Conservation (phyloP, 2,888 invertebrate genomes). For the Drosophila rubida region DNA sequence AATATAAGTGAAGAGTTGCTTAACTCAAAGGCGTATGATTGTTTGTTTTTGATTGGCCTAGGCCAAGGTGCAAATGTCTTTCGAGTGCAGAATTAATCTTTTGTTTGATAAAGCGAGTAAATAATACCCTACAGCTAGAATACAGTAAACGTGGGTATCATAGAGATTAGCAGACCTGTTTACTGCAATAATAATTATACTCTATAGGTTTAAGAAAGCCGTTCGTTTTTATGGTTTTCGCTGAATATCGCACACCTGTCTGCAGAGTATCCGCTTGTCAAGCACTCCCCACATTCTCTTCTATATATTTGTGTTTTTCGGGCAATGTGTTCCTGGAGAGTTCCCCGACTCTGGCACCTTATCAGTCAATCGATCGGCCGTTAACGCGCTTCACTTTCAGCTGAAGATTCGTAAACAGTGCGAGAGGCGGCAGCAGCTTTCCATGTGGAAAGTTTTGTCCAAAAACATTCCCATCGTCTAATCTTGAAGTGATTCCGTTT, state of each 20-base stretch:
- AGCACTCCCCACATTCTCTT: too few species aligned
- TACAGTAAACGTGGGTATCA: neutral
- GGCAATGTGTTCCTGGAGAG: neutral
- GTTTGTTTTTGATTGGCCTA: neutral
- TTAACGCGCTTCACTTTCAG: constrained; percentile 26
- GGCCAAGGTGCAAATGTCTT: neutral
- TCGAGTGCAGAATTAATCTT: neutral
- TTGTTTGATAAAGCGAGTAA: neutral
- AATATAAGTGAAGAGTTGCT: neutral
- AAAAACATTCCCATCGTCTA: constrained; percentile 6
- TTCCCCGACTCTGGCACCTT: constrained; percentile 30
- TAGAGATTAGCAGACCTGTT: neutral
- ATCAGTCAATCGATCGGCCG: constrained; percentile 28
- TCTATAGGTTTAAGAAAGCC: neutral
- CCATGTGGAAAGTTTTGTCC: constrained; percentile 58
- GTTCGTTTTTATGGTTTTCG: neutral
- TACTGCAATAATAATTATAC: neutral
- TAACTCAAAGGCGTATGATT: too few species aligned
- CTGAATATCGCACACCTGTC: neutral
- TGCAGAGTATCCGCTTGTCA: constrained; percentile 6
- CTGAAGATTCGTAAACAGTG: constrained; percentile 43
- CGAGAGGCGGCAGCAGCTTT: neutral
- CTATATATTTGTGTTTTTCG: neutral
- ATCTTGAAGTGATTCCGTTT: constrained; percentile 8
- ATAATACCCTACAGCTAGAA: neutral